phyloP scores from a whole-genome alignment of 2,797 vertebrate species.

The Poecile montanus region DNA sequence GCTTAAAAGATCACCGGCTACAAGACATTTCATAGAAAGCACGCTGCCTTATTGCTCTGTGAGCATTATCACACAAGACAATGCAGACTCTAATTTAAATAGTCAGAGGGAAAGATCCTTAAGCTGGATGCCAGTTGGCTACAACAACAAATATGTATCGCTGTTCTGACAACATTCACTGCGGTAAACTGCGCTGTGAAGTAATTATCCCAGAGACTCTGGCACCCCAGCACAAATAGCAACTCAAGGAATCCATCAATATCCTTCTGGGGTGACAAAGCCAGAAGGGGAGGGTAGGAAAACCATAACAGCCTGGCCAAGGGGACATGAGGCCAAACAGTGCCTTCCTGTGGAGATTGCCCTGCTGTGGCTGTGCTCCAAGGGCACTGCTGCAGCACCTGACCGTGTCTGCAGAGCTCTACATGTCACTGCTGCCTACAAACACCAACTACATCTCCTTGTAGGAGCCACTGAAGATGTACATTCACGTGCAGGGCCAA shows the following conservation, averaged over 20 bases:
- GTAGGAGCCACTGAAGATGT: background rate
- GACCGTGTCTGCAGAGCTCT: background rate
- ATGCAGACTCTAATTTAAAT: conserved; percentile 52
- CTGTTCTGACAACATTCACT: conserved; percentile 21
- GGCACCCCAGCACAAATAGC: background rate
- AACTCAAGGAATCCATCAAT: background rate
- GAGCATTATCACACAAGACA: conserved; percentile 46
- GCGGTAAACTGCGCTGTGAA: background rate
- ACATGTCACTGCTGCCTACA: background rate
- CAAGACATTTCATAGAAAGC: conserved; percentile 50
- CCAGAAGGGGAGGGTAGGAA: background rate
- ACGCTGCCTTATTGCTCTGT: background rate
- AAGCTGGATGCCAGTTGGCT: conserved; percentile 43
- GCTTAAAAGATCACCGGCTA: conserved; percentile 51
- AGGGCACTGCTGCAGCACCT: background rate
- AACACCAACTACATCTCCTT: background rate
- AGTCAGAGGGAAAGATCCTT: conserved; percentile 49
- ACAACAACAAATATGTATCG: background rate
- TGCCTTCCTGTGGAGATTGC: background rate
- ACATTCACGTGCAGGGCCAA: background rate
- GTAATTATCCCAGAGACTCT: background rate
- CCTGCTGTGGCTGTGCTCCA: background rate
- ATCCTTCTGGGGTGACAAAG: background rate
- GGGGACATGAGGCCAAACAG: background rate
- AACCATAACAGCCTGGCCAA: background rate